Evolutionary conservation across 2,113 vertebrate genomes (phyloP), one percentile per base, ranked within the genome.

Genomic region (Salvator merianae): DNA sequence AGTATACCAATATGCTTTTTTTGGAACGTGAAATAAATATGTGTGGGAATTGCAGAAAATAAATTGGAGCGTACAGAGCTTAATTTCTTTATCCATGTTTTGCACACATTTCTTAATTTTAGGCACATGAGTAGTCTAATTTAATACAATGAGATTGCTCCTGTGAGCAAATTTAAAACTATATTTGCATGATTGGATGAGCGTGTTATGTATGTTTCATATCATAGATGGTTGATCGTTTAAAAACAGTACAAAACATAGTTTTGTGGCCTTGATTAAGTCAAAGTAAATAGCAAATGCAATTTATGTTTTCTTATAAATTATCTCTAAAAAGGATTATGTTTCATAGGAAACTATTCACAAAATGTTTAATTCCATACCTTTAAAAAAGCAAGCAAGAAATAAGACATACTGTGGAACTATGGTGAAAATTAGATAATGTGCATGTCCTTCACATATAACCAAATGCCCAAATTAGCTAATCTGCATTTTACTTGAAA

Each of bases 401-500:
- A 59, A 59, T 20, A 59, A 59, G 55, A 20, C 55, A 59, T 20
- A 59, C 14, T 20, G 55, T 59, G 55, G 55, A 59, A 59, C 55
- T 43, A 2, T 18, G 79, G 84, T 0, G 84, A 0, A 90, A 94
- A 94, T 84, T 55, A 59, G 30, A 40, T 77, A 83, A 63, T 47
- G 68, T 63, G 24, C 20, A 93, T 93, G 89, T 24, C 4, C 55
- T 89, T 82, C 84, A 93, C 84, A 90, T 92, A 91, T 93, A 91
- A 89, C 81, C 86, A 88, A 83, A 91, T 92, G 94, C 90, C 92
- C 80, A 90, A 93, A 94, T 94, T 93, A 93, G 90, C 89, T 93
- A 94, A 95, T 94, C 43, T 82, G 81, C 82, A 87, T 89, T 91
- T 88, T 93, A 86, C 88, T 92, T 82, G 63, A 92, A 93, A 94